Evolutionary conservation across 1,140 invertebrate species (phyloP), one percentile per base, ranked within the genome.

Genomic region (Helicoverpa armigera): DNA sequence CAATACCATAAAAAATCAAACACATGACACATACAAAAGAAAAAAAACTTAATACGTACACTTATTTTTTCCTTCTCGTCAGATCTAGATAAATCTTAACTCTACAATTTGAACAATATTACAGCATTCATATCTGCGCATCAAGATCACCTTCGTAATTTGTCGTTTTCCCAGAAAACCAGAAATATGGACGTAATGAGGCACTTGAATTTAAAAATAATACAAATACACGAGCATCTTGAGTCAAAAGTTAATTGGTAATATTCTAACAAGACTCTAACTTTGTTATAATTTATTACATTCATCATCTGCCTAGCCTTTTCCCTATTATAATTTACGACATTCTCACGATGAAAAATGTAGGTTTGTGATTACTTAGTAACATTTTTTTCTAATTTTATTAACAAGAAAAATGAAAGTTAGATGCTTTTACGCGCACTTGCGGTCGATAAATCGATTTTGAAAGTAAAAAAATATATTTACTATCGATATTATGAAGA

Each of bases 111-210:
- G 78, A 77, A 85, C 67, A 79, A 86, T 78, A 83, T 84, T 80
- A 82, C 79, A 75, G 80, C 65, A 79, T 82, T 61, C 78, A 81
- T 83, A 86, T 86, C 87, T 69, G 76, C 61, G 83, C 60, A 88
- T 87, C 88, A 84, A 81, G 89, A 90, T 90, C 82, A 86, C 86
- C 89, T 90, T 90, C 86, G 83, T 90, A 93, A 92, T 92, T 91
- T 86, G 90, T 87, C 80, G 70, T 89, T 89, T 91, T 91, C 88
- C 82, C 87, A 91, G 89, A 90, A 43, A 89, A 87, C 77, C 54
- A 69, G 67, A 82, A 50, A 82, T 86, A 85, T 83, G 75, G 74
- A 74, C 69, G 51, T 91, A 90, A 92, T 89, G 86, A 92, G 86
- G 67, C 67, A 51, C 35, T 63, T 74, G 35, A n/a, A 83, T 82